A percentile compares a stretch with the other conserved stretches of the same genome.
Conservation (phyloP, 2,797 vertebrate genomes). For the Tiaroga cobitis region DNA sequence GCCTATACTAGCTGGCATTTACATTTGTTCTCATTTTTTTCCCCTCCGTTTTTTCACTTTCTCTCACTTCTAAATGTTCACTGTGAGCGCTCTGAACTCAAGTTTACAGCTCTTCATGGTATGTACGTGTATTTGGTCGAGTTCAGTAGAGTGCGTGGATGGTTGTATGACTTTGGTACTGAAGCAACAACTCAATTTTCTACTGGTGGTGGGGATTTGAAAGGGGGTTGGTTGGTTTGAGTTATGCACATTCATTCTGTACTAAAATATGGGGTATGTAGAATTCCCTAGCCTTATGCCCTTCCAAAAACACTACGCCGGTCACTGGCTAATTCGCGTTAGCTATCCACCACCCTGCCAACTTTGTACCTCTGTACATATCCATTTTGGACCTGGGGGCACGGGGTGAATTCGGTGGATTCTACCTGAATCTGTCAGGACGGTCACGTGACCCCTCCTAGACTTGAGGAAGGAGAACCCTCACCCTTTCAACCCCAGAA, state of each 20-base stretch:
- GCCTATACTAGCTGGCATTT: slow-evolving; percentile 45
- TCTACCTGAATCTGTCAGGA: slow-evolving; percentile 23
- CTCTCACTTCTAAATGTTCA: slow-evolving; percentile 60
- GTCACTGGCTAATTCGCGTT: slow-evolving; percentile 31
- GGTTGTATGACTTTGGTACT: slow-evolving; percentile 67
- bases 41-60: slow-evolving; percentile 30
- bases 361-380: slow-evolving; percentile 47
- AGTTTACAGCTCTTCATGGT: slow-evolving; percentile 75
- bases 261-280: slow-evolving; percentile 50
- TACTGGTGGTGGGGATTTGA: slow-evolving; percentile 50
- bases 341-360: slow-evolving; percentile 38
- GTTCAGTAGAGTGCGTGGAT: slow-evolving; percentile 62
- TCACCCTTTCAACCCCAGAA: slow-evolving; percentile 48
- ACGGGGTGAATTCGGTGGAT: not conserved
- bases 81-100: slow-evolving; percentile 65
- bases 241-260: slow-evolving; percentile 46
- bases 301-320: slow-evolving; percentile 49
- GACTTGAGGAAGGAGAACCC: slow-evolving; percentile 66
- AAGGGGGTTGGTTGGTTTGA: slow-evolving; percentile 50
- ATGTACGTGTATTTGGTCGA: slow-evolving; percentile 63
- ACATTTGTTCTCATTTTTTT: not conserved
- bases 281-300: slow-evolving; percentile 56
- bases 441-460: slow-evolving; percentile 53
- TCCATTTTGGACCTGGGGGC: slow-evolving; percentile 63
- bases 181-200: slow-evolving; percentile 61